These are phyloP conservation scores for Ailuropoda melanoleuca DNA, from an alignment of 2,113 vertebrate species.

Conservation along the genomic window DNA sequence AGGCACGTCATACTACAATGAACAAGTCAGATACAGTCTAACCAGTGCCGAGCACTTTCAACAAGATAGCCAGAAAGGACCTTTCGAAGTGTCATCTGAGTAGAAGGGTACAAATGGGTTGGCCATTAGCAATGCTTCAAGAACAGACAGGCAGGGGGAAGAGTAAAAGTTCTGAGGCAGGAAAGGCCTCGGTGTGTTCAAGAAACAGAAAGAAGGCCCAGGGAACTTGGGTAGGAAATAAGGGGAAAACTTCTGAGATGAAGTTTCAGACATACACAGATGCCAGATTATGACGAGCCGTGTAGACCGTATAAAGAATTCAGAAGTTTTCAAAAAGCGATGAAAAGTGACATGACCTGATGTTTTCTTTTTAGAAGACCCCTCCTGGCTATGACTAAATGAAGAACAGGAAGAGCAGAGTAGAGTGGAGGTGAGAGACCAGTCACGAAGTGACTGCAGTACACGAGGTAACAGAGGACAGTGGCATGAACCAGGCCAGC, in stretches of 20 bases:
- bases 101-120: not conserved
- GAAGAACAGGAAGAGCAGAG: not conserved
- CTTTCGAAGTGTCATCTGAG: not conserved
- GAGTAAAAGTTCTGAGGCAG: not conserved
- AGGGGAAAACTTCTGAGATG: not conserved
- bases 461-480: not conserved
- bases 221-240: not conserved
- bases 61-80: not conserved
- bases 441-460: not conserved
- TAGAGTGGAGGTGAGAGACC: not conserved
- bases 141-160: not conserved
- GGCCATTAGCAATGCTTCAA: not conserved
- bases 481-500: not conserved
- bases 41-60: not conserved
- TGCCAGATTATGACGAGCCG: not conserved
- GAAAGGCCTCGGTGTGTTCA: not conserved
- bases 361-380: not conserved
- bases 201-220: slow-evolving; percentile 8
- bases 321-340: not conserved
- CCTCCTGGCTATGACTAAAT: not conserved
- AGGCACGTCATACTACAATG: not conserved
- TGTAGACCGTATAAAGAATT: not conserved
- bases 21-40: not conserved
- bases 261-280: not conserved
- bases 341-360: not conserved